Evolutionary conservation across 2,797 vertebrate genomes (phyloP).

Genomic region (Morelia viridis): DNA sequence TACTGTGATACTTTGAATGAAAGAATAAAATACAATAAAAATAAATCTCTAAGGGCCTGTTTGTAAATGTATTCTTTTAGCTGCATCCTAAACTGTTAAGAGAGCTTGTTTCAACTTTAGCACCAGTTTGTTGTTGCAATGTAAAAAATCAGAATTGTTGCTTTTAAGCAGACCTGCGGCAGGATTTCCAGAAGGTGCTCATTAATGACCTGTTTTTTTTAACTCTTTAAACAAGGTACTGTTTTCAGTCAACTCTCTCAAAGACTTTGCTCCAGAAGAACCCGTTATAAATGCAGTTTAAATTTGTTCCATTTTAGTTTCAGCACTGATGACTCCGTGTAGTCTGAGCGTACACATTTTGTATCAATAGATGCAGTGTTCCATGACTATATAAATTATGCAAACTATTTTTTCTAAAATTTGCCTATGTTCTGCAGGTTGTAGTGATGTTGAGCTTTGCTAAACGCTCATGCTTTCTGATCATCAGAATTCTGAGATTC

Average conservation of each 20-base stretch:
- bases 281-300: neutral
- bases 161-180: neutral
- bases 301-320: neutral
- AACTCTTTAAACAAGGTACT: neutral
- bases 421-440: neutral
- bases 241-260: neutral
- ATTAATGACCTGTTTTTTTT: neutral
- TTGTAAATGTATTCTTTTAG: neutral
- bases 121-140: neutral
- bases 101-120: neutral
- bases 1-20: neutral
- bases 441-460: neutral
- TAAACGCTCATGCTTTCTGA: neutral
- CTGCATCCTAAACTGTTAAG: neutral
- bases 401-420: neutral
- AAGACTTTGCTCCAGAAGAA: neutral
- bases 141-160: neutral
- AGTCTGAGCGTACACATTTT: neutral
- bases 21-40: neutral
- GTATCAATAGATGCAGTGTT: neutral
- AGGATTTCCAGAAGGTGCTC: neutral
- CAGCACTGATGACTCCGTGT: neutral
- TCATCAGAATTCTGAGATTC: neutral
- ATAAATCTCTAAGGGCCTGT: neutral
- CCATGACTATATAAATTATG: neutral